These are phyloP conservation scores for Brachirus orientalis DNA, from an alignment of 2,113 vertebrate species.

Conservation along the genomic window DNA sequence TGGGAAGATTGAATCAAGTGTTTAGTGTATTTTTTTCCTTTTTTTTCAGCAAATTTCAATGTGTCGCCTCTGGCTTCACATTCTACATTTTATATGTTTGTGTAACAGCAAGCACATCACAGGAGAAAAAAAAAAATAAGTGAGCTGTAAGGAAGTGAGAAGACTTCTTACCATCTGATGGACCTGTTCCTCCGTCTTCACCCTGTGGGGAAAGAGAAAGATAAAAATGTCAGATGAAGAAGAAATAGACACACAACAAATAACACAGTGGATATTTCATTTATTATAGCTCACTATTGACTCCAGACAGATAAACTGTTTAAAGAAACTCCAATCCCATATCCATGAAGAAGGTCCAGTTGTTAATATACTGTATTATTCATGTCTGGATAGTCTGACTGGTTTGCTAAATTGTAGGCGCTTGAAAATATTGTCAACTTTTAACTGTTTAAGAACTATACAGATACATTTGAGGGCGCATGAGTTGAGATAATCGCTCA, in stretches of 20 bases:
- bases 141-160: slow-evolving; percentile 67
- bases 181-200: slow-evolving; percentile 88
- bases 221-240: neutral
- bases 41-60: neutral
- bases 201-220: slow-evolving; percentile 74
- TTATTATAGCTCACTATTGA: neutral
- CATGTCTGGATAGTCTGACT: slow-evolving; percentile 1
- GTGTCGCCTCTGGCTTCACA: neutral
- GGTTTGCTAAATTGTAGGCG: slow-evolving; percentile 1
- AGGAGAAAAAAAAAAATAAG: slow-evolving; percentile 82
- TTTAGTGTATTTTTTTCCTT: too few relatives aligned
- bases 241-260: neutral
- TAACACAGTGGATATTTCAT: neutral
- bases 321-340: neutral
- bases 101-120: slow-evolving; percentile 50
- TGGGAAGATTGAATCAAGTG: neutral
- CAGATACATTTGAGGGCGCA: too few relatives aligned
- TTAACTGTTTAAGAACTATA: slow-evolving; percentile 17
- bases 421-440: neutral
- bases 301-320: neutral
- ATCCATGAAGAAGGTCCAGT: neutral
- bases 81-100: neutral
- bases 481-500: too few relatives aligned
- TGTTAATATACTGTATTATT: neutral
- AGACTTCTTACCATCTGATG: slow-evolving; percentile 86